Evolutionary conservation across 1,140 invertebrate species (phyloP).

Genomic region (Hetaerina americana): DNA sequence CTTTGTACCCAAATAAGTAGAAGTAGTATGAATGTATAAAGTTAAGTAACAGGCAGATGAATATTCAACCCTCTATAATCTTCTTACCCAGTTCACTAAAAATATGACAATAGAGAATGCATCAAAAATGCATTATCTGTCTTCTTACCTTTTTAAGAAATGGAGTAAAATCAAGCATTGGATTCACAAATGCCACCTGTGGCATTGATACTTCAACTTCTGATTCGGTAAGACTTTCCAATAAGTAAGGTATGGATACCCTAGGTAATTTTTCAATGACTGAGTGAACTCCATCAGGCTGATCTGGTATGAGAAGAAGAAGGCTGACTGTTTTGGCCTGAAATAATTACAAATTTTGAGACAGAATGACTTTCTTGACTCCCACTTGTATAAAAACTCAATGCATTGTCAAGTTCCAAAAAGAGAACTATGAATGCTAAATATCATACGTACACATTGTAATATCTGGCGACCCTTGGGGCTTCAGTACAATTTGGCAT

Average conservation of each 20-base stretch:
- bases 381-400: background rate
- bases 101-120: too few relatives aligned
- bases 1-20: too few relatives aligned
- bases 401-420: too few relatives aligned
- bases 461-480: too few relatives aligned
- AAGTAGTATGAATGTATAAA: too few relatives aligned
- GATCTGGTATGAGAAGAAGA: constrained; percentile 22
- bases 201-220: constrained; percentile 23
- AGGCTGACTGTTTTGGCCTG: constrained; percentile 19
- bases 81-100: too few relatives aligned
- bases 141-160: constrained; percentile 20
- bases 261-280: constrained; percentile 17
- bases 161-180: constrained; percentile 19
- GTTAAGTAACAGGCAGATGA: too few relatives aligned
- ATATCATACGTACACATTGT: too few relatives aligned
- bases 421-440: too few relatives aligned
- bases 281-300: constrained; percentile 15
- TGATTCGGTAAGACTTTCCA: constrained; percentile 13
- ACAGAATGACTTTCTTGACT: background rate
- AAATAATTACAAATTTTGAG: constrained; percentile 5
- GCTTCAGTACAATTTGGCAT: too few relatives aligned
- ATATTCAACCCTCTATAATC: too few relatives aligned
- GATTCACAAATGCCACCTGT: constrained; percentile 21
- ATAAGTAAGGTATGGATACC: constrained; percentile 16
- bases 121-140: too few relatives aligned